A percentile compares a stretch with the other conserved stretches of the same genome.
These are phyloP conservation scores for Pogona vitticeps DNA, from an alignment of 2,113 vertebrate species.

Conservation along the genomic window DNA sequence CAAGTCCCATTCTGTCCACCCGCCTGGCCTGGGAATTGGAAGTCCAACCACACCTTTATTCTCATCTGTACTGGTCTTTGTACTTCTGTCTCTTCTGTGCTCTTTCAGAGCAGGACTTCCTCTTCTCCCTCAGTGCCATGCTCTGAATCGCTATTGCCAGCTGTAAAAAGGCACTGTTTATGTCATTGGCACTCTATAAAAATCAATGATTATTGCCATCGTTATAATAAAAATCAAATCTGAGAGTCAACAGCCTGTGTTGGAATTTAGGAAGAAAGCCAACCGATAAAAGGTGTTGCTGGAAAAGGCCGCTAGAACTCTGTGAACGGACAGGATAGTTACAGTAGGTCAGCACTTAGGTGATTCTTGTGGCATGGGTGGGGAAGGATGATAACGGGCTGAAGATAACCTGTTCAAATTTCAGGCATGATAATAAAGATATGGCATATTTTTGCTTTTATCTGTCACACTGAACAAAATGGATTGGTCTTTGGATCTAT, in stretches of 20 bases:
- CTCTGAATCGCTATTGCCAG: constrained; percentile 41
- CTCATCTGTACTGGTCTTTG: constrained; percentile 30
- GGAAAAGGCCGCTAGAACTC: constrained; percentile 7
- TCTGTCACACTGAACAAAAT: not conserved
- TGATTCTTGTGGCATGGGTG: constrained; percentile 11
- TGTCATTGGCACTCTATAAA: constrained; percentile 39
- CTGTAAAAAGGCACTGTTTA: constrained; percentile 60
- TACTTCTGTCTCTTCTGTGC: constrained; percentile 69
- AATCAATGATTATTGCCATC: constrained; percentile 39
- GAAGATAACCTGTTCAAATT: constrained; percentile 20
- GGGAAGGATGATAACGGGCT: not conserved
- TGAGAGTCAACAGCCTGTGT: constrained; percentile 58
- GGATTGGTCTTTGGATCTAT: not conserved
- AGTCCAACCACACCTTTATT: not conserved
- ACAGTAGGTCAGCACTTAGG: not conserved
- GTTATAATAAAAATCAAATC: constrained; percentile 60
- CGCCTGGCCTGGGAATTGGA: not conserved
- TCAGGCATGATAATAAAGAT: constrained; percentile 5
- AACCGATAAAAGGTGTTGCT: constrained; percentile 31
- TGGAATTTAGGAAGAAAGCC: constrained; percentile 55
- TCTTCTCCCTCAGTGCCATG: constrained; percentile 5
- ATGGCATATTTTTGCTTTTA: constrained; percentile 2
- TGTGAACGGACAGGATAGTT: not conserved
- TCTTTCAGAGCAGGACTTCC: constrained; percentile 63
- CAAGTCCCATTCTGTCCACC: not conserved